Evolutionary conservation across 2,797 vertebrate species (phyloP).

Genomic region (Trematomus bernacchii): DNA sequence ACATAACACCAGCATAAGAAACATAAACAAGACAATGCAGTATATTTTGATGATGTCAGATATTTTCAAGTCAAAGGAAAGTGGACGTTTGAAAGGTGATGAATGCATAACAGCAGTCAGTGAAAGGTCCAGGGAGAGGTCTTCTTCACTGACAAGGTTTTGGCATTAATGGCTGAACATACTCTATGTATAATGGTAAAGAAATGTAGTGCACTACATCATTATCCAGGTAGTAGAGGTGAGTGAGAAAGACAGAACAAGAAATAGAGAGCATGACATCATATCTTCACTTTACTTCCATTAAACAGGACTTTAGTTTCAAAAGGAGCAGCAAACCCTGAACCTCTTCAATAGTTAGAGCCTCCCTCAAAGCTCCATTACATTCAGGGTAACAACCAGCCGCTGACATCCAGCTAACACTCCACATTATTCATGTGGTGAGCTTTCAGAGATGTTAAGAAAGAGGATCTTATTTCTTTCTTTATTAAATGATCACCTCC

Average conservation of each 20-base stretch:
- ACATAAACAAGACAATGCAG: too few species aligned
- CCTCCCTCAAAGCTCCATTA: slow-evolving; percentile 39
- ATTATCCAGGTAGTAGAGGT: background rate
- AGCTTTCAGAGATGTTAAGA: background rate
- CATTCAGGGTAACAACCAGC: too few species aligned
- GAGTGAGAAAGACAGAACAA: background rate
- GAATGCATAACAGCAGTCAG: too few species aligned
- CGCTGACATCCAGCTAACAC: background rate
- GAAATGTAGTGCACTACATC: background rate
- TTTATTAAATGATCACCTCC: background rate
- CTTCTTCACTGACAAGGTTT: too few species aligned
- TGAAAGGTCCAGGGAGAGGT: background rate
- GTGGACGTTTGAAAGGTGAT: too few species aligned
- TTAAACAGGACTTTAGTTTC: too few species aligned
- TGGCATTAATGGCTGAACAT: too few species aligned
- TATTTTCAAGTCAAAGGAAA: too few species aligned
- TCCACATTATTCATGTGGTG: slow-evolving; percentile 9
- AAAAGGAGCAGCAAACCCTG: too few species aligned
- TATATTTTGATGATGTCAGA: too few species aligned
- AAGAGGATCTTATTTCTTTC: background rate
- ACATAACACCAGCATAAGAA: too few species aligned
- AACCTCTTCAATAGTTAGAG: background rate
- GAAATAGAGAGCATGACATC: slow-evolving; percentile 20
- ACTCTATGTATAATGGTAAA: background rate
- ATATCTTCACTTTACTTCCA: background rate